phyloP scores from a whole-genome alignment of 2,113 vertebrate genomes.

The Azemiops feae region DNA sequence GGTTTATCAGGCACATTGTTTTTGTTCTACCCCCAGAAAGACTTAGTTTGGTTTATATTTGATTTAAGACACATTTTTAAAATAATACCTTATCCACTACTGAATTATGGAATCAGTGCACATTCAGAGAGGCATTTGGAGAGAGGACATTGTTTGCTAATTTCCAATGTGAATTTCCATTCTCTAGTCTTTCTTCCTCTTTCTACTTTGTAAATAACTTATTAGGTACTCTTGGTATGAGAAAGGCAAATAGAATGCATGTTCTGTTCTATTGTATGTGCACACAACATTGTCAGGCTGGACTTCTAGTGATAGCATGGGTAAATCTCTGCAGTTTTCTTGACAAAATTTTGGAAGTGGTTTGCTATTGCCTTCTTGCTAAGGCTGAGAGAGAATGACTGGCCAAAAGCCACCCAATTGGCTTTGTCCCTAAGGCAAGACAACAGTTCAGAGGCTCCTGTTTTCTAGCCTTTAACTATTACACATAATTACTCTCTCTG shows the following conservation, averaged over 20 bases:
- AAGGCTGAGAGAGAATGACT: not conserved
- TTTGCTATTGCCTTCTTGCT: not conserved
- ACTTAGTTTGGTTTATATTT: not conserved
- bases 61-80: not conserved
- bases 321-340: not conserved
- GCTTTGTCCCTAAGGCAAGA: not conserved
- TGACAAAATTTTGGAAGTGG: not conserved
- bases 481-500: not conserved
- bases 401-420: not conserved
- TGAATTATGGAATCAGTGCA: not conserved
- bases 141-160: slow-evolving; percentile 27
- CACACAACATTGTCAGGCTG: not conserved
- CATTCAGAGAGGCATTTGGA: slow-evolving; percentile 29
- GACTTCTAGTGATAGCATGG: too few species aligned
- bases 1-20: not conserved
- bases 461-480: not conserved
- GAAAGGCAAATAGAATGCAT: slow-evolving; percentile 40
- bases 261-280: not conserved
- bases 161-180: slow-evolving; percentile 47
- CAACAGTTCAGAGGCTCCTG: not conserved
- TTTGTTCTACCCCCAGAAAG: not conserved
- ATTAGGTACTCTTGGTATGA: slow-evolving; percentile 45
- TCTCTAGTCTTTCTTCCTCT: slow-evolving; percentile 27
- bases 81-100: not conserved
- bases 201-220: slow-evolving; percentile 43